Percentiles rank a stretch among this genome's conserved stretches.
Conservation (phyloP, 2,113 vertebrate species). For the Stigmatopora nigra region DNA sequence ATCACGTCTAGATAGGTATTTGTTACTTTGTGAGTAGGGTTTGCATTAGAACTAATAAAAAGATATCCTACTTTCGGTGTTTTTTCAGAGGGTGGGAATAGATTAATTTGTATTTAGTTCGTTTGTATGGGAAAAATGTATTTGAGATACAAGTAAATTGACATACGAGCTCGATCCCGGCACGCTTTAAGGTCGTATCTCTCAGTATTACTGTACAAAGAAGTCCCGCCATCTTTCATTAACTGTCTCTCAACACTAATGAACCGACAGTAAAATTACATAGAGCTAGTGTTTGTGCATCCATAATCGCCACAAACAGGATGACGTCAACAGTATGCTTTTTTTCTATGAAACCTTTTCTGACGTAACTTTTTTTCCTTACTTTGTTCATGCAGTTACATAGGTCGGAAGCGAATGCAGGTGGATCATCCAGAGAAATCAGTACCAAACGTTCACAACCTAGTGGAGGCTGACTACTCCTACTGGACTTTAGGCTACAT, state of each 20-base stretch:
- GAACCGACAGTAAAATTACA: conserved; percentile 18
- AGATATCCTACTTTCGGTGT: too few relatives aligned
- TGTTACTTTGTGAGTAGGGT: too few relatives aligned
- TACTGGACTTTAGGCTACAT: conserved; percentile 89
- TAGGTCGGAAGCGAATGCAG: conserved; percentile 90
- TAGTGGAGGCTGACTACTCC: conserved; percentile 87
- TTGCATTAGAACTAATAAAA: too few relatives aligned
- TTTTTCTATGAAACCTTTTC: not conserved
- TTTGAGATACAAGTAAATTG: too few relatives aligned
- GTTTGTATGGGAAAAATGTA: too few relatives aligned
- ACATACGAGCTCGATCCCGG: too few relatives aligned
- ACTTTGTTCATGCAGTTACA: conserved; percentile 63
- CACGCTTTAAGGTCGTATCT: too few relatives aligned
- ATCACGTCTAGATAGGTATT: too few relatives aligned
- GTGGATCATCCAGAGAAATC: conserved; percentile 81
- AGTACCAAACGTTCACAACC: conserved; percentile 77
- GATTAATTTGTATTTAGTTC: too few relatives aligned
- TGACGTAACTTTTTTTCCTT: not conserved
- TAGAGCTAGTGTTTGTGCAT: conserved; percentile 5
- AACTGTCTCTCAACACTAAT: conserved; percentile 13
- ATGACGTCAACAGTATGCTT: too few relatives aligned
- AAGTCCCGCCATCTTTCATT: conserved; percentile 47
- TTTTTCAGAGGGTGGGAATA: too few relatives aligned
- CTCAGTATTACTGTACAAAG: not conserved
- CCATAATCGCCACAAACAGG: not conserved